Evolutionary conservation across 2,113 vertebrate genomes (phyloP).

Genomic region (Pedetes capensis): DNA sequence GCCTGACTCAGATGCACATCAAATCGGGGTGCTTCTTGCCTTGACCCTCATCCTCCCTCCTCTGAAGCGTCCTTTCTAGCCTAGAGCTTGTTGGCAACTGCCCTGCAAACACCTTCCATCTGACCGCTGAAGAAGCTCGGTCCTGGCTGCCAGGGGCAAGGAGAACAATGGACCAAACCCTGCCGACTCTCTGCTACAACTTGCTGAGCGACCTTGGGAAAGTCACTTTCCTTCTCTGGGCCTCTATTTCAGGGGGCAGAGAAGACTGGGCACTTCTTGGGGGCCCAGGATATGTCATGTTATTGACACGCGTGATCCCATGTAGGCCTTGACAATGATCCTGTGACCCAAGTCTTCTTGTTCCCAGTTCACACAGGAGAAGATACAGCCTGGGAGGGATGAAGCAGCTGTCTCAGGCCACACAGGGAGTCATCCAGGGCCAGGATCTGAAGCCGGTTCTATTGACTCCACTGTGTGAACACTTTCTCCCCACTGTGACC

Average conservation of each 20-base stretch:
- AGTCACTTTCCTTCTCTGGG: background rate
- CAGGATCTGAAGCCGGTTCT: background rate
- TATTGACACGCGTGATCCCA: background rate
- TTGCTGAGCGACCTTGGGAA: background rate
- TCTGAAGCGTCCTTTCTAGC: background rate
- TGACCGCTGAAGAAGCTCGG: background rate
- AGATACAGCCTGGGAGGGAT: background rate
- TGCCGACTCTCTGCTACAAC: background rate
- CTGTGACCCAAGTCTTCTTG: background rate
- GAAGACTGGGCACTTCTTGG: background rate
- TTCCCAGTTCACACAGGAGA: background rate
- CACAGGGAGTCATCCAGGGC: background rate
- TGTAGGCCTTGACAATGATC: background rate
- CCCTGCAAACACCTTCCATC: background rate
- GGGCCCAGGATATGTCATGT: too few species aligned
- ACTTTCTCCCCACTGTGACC: background rate
- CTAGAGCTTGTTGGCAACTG: background rate
- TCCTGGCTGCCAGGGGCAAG: background rate
- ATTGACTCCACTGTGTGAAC: too few species aligned
- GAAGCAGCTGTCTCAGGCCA: background rate
- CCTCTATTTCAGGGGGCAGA: background rate
- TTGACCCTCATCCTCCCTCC: background rate
- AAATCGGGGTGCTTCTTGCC: background rate
- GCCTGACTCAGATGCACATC: background rate
- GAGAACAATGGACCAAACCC: background rate